phyloP scores from a whole-genome alignment of 2,797 vertebrate species.

The Philypnodon macrostomus region DNA sequence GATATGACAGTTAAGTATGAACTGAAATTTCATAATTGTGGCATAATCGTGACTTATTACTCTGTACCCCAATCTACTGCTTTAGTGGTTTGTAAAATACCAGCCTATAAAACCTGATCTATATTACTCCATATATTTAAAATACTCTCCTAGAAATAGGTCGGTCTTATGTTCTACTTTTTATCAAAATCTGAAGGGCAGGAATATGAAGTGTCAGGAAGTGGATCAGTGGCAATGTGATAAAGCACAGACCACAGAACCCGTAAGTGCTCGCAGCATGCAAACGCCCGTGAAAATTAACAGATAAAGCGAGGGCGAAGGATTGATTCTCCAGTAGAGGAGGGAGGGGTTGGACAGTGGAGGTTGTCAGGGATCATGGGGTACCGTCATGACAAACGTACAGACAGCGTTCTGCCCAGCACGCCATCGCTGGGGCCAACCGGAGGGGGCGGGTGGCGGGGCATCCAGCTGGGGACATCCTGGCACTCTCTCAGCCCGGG shows the following conservation, averaged over 20 bases:
- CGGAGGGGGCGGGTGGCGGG: conserved; percentile 66
- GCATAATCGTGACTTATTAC: conserved; percentile 5
- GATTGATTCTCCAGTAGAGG: conserved; percentile 44
- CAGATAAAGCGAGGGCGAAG: conserved; percentile 63
- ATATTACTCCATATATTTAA: conserved; percentile 4
- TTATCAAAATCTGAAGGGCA: conserved; percentile 39
- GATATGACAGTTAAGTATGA: conserved; percentile 2
- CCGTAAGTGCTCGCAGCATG: conserved; percentile 78
- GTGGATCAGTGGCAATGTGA: conserved; percentile 65
- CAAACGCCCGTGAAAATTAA: conserved; percentile 68
- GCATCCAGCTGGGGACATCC: conserved; percentile 82
- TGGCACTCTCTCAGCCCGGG: conserved; percentile 87
- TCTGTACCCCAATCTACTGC: not conserved
- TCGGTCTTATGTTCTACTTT: conserved; percentile 17
- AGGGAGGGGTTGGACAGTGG: conserved; percentile 16
- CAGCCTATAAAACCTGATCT: conserved; percentile 12
- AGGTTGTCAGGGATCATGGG: conserved; percentile 61
- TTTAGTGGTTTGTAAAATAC: conserved; percentile 14
- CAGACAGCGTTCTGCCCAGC: conserved; percentile 79
- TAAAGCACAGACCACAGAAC: conserved; percentile 71
- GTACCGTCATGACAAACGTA: conserved; percentile 79
- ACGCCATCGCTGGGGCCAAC: conserved; percentile 73
- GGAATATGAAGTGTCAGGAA: conserved; percentile 50
- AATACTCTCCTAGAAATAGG: not conserved
- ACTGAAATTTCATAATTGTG: conserved; percentile 1